Percentiles rank a stretch among this genome's conserved stretches.
These are phyloP conservation scores for Sacculina carcini DNA, from an alignment of 2,888 invertebrate species.

Conservation along the genomic window DNA sequence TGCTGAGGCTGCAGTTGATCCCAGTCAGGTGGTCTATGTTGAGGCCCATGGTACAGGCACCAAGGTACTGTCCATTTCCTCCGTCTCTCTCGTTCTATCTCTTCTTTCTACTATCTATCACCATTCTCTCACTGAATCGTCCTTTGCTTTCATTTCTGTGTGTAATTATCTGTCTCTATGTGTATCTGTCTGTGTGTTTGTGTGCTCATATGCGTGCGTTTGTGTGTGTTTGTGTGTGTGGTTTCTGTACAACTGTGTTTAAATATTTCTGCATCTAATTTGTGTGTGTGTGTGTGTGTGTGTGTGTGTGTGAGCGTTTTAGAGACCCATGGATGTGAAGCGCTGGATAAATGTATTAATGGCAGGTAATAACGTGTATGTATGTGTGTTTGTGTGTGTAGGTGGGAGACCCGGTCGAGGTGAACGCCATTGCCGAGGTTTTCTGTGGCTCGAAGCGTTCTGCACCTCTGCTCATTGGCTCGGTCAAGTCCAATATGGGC, in stretches of 20 bases:
- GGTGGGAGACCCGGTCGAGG: conserved; percentile 93
- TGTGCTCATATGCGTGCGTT: no score
- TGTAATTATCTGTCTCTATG: no score
- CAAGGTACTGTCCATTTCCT: conserved; percentile 31
- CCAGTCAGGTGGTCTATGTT: conserved; percentile 58
- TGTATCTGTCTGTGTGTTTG: neutral
- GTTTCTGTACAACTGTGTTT: neutral
- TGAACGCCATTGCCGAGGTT: conserved; percentile 72
- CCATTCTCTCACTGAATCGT: no score
- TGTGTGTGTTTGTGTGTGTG: no score
- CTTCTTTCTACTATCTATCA: neutral
- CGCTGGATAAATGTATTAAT: no score
- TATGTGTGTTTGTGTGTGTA: no score
- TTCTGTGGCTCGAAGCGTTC: conserved; percentile 57
- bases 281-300: no score
- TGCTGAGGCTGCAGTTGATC: conserved; percentile 49
- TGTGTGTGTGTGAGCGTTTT: no score
- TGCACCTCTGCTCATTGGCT: conserved; percentile 63
- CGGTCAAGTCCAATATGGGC: conserved; percentile 96
- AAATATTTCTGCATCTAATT: neutral
- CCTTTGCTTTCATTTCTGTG: neutral
- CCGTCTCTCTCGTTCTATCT: neutral
- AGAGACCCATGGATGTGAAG: no score
- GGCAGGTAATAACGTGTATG: no score
- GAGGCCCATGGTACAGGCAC: conserved; percentile 98